Percentiles rank a stretch among this genome's conserved stretches.
These are phyloP conservation scores for Vimba vimba DNA, from an alignment of 2,113 vertebrate species.

Conservation along the genomic window DNA sequence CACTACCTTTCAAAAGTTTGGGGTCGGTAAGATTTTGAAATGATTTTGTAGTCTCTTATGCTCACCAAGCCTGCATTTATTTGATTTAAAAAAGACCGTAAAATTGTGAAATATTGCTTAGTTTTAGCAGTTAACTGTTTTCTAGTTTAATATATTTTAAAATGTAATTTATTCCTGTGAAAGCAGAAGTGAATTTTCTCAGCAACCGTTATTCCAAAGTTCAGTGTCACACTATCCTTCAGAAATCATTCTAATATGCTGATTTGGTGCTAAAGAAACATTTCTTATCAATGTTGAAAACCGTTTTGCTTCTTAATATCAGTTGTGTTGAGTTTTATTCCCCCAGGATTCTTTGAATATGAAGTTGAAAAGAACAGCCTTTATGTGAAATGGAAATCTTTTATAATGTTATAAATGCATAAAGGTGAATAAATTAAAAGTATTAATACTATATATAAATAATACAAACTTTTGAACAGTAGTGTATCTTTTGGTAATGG, in stretches of 20 bases:
- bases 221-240: background rate
- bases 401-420: background rate
- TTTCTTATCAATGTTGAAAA: background rate
- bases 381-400: too few species aligned
- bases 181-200: background rate
- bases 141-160: too few species aligned
- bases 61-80: background rate
- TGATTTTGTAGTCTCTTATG: too few species aligned
- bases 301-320: background rate
- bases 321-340: too few species aligned
- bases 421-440: background rate
- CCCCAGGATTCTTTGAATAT: background rate
- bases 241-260: background rate
- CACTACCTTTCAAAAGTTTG: background rate
- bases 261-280: background rate
- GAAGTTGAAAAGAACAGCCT: too few species aligned
- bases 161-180: background rate
- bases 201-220: background rate
- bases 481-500: background rate
- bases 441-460: too few species aligned
- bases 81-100: background rate
- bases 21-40: too few species aligned
- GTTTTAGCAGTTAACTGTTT: too few species aligned
- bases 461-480: background rate
- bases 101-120: constrained; percentile 21